A percentile compares a stretch with the other conserved stretches of the same genome.
These are phyloP conservation scores for Ctenosaura bakeri DNA, from an alignment of 2,797 vertebrate genomes.

Conservation along the genomic window DNA sequence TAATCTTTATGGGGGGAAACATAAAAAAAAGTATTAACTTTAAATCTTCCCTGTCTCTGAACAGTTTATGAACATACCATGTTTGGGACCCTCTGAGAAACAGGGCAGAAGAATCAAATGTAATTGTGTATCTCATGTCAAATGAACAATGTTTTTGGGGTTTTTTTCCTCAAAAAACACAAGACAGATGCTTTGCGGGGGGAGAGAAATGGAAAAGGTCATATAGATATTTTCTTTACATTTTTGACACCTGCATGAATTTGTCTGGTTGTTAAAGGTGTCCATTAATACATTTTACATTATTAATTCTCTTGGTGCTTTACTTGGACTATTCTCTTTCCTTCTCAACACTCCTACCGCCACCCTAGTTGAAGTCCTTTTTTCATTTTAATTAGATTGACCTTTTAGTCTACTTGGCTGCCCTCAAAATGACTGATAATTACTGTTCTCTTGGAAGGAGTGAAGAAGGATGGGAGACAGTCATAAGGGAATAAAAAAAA, in stretches of 20 bases:
- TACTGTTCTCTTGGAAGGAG: constrained; percentile 72
- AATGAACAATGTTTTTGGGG: constrained; percentile 43
- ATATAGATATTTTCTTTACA: constrained; percentile 49
- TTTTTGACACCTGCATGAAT: constrained; percentile 74
- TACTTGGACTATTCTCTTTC: constrained; percentile 63
- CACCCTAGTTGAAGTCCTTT: constrained; percentile 72
- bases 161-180: constrained; percentile 18
- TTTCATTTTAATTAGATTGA: constrained; percentile 84
- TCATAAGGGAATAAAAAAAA: constrained; percentile 74
- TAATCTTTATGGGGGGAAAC: constrained; percentile 46
- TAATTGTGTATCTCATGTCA: constrained; percentile 63
- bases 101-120: constrained; percentile 51
- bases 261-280: constrained; percentile 73
- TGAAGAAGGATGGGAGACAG: constrained; percentile 75
- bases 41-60: constrained; percentile 47
- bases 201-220: constrained; percentile 73
- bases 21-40: constrained; percentile 58
- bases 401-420: constrained; percentile 81
- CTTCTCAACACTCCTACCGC: neutral
- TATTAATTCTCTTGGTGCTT: constrained; percentile 77
- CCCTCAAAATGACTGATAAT: constrained; percentile 79
- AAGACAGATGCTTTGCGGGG: constrained; percentile 62
- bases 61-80: constrained; percentile 61
- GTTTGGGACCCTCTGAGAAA: constrained; percentile 50
- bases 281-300: constrained; percentile 74